Conservation (phyloP, 2,113 vertebrate genomes). For the Prunella himalayana region DNA sequence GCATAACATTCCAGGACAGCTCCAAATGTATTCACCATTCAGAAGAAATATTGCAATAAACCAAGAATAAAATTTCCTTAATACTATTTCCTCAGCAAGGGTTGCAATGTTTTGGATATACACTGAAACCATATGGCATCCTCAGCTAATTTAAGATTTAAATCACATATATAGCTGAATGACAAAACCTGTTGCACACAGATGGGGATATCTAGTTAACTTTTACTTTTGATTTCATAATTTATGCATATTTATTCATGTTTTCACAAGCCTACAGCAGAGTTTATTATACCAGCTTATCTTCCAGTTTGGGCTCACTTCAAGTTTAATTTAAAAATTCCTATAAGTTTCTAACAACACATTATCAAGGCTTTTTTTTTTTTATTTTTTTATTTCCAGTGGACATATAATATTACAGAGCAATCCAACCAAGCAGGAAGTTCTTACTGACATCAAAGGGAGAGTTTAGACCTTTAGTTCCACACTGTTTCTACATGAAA, state of each 20-base stretch:
- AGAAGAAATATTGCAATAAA: background rate
- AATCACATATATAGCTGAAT: background rate
- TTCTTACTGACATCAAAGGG: conserved; percentile 28
- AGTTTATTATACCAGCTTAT: background rate
- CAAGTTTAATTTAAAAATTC: background rate
- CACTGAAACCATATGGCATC: background rate
- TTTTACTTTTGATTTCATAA: background rate
- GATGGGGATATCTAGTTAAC: background rate
- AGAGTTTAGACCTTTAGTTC: conserved; percentile 34
- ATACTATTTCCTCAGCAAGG: background rate
- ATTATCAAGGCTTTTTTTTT: background rate
- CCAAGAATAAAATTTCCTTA: background rate
- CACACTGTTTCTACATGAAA: conserved; percentile 36
- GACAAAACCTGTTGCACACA: background rate
- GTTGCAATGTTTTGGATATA: background rate
- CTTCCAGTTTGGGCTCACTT: background rate
- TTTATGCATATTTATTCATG: background rate
- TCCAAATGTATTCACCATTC: background rate
- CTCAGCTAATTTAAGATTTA: background rate
- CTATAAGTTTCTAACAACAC: background rate
- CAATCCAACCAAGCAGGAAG: background rate
- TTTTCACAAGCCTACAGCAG: background rate
- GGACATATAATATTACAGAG: background rate
- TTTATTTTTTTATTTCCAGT: background rate
- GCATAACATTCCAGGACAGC: background rate